These are phyloP conservation scores for roundworm (Caenorhabditis elegans) DNA, from an alignment of 1,140 invertebrate species.

Conservation along the genomic window DNA sequence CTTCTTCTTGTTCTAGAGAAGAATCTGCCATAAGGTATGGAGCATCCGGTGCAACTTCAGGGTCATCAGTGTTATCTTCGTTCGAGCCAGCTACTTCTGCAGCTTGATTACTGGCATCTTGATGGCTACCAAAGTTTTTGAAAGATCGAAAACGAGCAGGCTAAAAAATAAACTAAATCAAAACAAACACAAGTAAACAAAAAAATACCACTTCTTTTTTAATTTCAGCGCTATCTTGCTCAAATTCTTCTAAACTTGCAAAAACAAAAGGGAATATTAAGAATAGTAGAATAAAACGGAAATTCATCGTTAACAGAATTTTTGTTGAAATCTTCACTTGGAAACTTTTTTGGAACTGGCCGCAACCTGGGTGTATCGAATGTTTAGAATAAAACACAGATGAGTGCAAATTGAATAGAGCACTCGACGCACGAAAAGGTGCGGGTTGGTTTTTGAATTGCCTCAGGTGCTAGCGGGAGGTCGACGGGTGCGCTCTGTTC, in stretches of 20 bases:
- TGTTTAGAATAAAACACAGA: constrained; percentile 32
- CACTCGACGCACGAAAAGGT: constrained; percentile 32
- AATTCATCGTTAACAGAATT: background rate
- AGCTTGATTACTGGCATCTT: background rate
- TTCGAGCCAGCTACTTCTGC: background rate
- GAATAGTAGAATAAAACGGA: background rate
- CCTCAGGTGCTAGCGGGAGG: background rate
- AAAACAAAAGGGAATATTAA: background rate
- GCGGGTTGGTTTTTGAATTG: constrained; percentile 27
- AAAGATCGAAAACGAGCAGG: background rate
- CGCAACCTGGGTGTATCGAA: constrained; percentile 22
- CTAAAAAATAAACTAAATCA: no score
- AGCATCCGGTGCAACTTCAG: background rate
- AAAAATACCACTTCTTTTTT: constrained; percentile 4
- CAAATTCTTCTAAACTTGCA: background rate
- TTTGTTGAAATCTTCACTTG: background rate
- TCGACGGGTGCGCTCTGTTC: background rate
- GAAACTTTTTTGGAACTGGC: background rate
- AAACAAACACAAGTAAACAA: no score
- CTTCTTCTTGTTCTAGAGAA: constrained; percentile 22
- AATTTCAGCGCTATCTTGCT: background rate
- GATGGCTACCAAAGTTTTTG: background rate
- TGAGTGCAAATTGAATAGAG: constrained; percentile 29
- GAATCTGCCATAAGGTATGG: constrained; percentile 8
- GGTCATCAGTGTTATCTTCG: constrained; percentile 10